A percentile compares a stretch with the other conserved stretches of the same genome.
These are phyloP conservation scores for Drosophila equinoxialis DNA, from an alignment of 1,140 invertebrate species.

Conservation along the genomic window DNA sequence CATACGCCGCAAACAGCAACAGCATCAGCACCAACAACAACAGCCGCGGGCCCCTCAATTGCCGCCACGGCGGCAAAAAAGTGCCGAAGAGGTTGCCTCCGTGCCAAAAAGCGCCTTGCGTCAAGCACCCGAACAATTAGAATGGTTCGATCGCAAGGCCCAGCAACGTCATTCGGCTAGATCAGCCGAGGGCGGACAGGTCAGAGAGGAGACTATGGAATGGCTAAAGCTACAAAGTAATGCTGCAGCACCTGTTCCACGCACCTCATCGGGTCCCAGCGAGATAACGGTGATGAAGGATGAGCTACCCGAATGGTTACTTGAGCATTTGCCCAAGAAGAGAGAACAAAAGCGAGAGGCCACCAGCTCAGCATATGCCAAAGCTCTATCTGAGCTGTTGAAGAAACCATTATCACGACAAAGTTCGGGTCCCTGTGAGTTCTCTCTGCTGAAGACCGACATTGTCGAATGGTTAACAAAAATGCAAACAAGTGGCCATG, in stretches of 20 bases:
- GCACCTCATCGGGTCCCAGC: constrained; percentile 78
- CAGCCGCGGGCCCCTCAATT: constrained; percentile 52
- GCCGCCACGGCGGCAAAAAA: constrained; percentile 74
- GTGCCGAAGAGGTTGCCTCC: constrained; percentile 76
- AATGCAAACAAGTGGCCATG: constrained; percentile 64
- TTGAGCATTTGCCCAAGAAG: constrained; percentile 77
- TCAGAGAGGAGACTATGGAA: constrained; percentile 78
- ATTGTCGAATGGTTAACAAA: constrained; percentile 82
- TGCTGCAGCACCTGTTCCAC: constrained; percentile 48
- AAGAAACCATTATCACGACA: constrained; percentile 80
- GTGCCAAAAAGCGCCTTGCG: constrained; percentile 70
- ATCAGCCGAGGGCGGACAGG: constrained; percentile 75
- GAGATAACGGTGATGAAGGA: constrained; percentile 80
- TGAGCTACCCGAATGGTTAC: constrained; percentile 78
- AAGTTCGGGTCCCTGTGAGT: constrained; percentile 76
- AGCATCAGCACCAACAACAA: constrained; percentile 16
- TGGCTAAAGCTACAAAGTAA: constrained; percentile 74
- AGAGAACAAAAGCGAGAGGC: constrained; percentile 55
- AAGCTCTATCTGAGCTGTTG: constrained; percentile 71
- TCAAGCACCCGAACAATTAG: constrained; percentile 62
- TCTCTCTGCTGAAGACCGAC: constrained; percentile 79
- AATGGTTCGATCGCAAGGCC: constrained; percentile 81
- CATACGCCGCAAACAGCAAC: constrained; percentile 53
- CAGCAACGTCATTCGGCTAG: constrained; percentile 79
- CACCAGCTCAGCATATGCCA: constrained; percentile 73